phyloP scores from a whole-genome alignment of 2,797 vertebrate genomes.

The Novumbra hubbsi region DNA sequence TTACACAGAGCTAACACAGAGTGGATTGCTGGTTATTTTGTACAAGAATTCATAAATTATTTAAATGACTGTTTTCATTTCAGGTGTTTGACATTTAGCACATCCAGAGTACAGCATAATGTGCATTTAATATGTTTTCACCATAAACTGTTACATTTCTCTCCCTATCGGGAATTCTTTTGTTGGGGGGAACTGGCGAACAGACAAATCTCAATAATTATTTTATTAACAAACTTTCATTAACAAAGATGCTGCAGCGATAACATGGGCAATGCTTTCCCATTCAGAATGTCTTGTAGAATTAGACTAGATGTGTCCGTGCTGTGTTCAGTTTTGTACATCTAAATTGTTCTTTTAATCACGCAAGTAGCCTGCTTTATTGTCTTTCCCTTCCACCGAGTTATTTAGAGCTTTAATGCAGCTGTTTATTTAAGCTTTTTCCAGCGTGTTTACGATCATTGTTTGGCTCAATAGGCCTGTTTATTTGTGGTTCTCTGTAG shows the following conservation, averaged over 20 bases:
- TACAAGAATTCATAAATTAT: not conserved
- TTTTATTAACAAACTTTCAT: not conserved
- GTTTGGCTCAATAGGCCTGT: not conserved
- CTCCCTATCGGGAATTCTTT: not conserved
- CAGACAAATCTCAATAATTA: not conserved
- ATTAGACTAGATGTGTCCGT: not conserved
- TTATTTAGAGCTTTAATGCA: not conserved
- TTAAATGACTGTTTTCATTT: not conserved
- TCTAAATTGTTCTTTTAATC: not conserved
- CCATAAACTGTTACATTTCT: not conserved
- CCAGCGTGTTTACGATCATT: too few relatives aligned
- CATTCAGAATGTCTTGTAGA: not conserved
- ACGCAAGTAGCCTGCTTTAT: not conserved
- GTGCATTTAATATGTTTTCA: not conserved
- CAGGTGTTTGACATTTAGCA: not conserved
- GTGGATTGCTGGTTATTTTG: too few relatives aligned
- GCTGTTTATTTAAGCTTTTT: not conserved
- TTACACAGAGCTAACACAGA: not conserved
- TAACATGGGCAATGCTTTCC: not conserved
- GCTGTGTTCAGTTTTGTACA: not conserved
- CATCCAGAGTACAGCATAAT: not conserved
- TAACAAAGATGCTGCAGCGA: not conserved
- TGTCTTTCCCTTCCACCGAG: not conserved
- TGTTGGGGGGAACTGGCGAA: not conserved
- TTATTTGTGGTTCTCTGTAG: not conserved